Base-by-base conservation (phyloP, 2,113 vertebrate species). In the Misgurnus anguillicaudatus region DNA sequence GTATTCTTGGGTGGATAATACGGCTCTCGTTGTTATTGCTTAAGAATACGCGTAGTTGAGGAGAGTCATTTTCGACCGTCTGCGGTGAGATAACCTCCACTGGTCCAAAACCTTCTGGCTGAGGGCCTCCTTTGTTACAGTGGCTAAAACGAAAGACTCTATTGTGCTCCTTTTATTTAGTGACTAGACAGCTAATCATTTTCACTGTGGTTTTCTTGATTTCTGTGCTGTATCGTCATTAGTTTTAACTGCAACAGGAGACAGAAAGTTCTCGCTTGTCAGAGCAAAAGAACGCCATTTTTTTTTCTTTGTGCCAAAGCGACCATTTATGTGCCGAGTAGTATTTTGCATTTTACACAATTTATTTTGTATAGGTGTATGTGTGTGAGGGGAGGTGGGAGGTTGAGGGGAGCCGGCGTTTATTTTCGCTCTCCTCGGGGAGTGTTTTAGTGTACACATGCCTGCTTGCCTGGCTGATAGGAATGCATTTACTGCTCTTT, bases 1-100 rank as follows among this genome's bases (percentile, higher is more conserved):
- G 95, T 96, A 96, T 96, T 96, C 95, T 96, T 96, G 95, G 95
- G 95, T 96, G 95, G 94, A 96, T 96, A 96, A 96, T 96, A 96
- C 95, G 94, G 94, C 95, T 96, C 95, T 95, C 95, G 95, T 95
- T 96, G 95, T 96, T 96, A 96, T 96, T 96, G 95, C 95, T 96
- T 96, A 96, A 96, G 95, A 96, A 96, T 96, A 96, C 95, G 94
- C 95, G 95, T 96, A 96, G 95, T 95, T 94, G 95, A 95, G 95
- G 95, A 95, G 95, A 95, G 95, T 95, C 93, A 82, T 92, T 91
- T 90, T 93, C 95, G 89, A 91, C 94, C 89, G 90, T 82, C 86
- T 84, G 78, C 83, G 72, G 84, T 82, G 77, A 81, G 75, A 81
- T 82, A 68, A 79, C 78, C 79, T 73, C 75, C 51, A 79, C 61